phyloP scores from a whole-genome alignment of 2,113 vertebrate genomes.

The Nestor notabilis region DNA sequence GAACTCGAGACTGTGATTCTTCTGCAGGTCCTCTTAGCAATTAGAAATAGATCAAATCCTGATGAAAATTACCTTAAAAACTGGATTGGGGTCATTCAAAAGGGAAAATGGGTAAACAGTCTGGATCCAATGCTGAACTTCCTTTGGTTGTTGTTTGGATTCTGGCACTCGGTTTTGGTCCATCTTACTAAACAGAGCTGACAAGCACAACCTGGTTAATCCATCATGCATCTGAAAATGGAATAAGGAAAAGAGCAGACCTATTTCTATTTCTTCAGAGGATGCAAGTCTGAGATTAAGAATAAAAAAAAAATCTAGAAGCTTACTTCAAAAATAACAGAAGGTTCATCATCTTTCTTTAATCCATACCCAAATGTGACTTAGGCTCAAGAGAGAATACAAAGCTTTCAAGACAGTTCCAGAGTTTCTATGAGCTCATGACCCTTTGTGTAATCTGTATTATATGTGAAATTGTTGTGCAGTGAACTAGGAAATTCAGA shows the following conservation, averaged over 20 bases:
- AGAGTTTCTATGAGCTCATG: conserved; percentile 16
- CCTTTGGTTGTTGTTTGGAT: neutral
- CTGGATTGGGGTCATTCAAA: neutral
- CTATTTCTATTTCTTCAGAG: neutral
- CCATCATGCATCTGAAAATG: neutral
- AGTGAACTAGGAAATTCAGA: conserved; percentile 33
- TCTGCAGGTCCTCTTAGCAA: neutral
- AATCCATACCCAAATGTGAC: neutral
- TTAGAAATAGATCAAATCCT: neutral
- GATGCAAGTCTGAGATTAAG: neutral
- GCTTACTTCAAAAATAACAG: neutral
- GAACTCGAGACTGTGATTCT: neutral
- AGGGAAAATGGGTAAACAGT: neutral
- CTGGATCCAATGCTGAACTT: neutral
- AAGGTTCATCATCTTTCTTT: neutral
- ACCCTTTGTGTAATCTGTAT: neutral
- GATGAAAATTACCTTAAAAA: neutral
- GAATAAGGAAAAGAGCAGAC: neutral
- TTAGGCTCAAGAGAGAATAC: neutral
- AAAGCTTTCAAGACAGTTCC: neutral
- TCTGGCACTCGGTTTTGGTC: neutral
- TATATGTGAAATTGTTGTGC: conserved; percentile 26
- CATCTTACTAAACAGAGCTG: conserved; percentile 16
- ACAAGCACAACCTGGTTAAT: conserved; percentile 14
- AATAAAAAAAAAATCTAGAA: neutral